phyloP scores from a whole-genome alignment of 2,888 invertebrate genomes.

The Desoria tigrina region DNA sequence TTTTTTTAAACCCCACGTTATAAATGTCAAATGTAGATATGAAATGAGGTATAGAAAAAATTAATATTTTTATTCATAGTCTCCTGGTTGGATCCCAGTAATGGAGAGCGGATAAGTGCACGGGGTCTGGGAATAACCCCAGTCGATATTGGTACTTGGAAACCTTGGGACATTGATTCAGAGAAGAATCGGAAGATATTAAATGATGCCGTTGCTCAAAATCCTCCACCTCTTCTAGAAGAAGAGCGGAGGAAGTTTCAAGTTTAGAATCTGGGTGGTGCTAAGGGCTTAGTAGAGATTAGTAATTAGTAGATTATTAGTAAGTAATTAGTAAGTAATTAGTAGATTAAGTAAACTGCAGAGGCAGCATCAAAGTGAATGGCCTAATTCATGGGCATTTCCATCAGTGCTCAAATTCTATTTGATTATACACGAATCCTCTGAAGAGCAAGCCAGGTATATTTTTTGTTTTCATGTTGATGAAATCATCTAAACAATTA shows the following conservation, averaged over 20 bases:
- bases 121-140: constrained; percentile 39
- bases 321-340: constrained; percentile 64
- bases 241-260: constrained; percentile 7
- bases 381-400: constrained; percentile 64
- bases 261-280: constrained; percentile 10
- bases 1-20: too few species aligned
- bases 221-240: constrained; percentile 1
- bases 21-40: too few species aligned
- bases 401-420: constrained; percentile 82
- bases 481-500: too few species aligned
- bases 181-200: constrained; percentile 42
- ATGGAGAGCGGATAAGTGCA: constrained; percentile 52
- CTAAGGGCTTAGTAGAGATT: constrained; percentile 33
- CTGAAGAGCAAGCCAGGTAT: constrained; percentile 63
- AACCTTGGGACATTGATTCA: constrained; percentile 45
- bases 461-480: too few species aligned
- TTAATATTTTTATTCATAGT: too few species aligned
- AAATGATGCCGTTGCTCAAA: constrained; percentile 30
- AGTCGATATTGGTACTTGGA: constrained; percentile 53
- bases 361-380: constrained; percentile 74
- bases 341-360: constrained; percentile 64
- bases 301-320: constrained; percentile 70
- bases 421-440: constrained; percentile 77
- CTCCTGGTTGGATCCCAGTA: constrained; percentile 58
- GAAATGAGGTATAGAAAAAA: too few species aligned